phyloP scores from a whole-genome alignment of 2,797 vertebrate species.

The Sebastes iracundus region DNA sequence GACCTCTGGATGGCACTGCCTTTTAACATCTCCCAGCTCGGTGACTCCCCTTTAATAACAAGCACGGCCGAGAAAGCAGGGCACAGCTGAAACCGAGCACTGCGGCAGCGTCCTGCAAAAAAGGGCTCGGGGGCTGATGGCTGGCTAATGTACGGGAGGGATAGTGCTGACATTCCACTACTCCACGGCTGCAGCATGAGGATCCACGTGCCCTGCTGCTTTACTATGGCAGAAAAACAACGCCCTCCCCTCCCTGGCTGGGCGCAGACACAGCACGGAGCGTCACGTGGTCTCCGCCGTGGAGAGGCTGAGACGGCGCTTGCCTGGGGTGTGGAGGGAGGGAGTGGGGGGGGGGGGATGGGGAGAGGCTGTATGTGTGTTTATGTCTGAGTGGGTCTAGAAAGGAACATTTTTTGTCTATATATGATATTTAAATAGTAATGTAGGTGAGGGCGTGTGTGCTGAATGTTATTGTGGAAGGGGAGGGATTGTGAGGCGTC shows the following conservation, averaged over 20 bases:
- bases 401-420: background rate
- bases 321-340: slow-evolving; percentile 55
- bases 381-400: slow-evolving; percentile 35
- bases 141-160: slow-evolving; percentile 36
- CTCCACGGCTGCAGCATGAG: slow-evolving; percentile 79
- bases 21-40: slow-evolving; percentile 29
- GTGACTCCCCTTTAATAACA: slow-evolving; percentile 25
- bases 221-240: slow-evolving; percentile 78
- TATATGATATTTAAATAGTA: background rate
- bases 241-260: slow-evolving; percentile 47
- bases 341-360: slow-evolving; percentile 6
- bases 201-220: slow-evolving; percentile 79
- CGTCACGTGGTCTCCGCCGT: slow-evolving; percentile 70
- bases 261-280: background rate
- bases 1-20: slow-evolving; percentile 70
- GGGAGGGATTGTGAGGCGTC: slow-evolving; percentile 52
- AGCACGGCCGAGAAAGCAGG: slow-evolving; percentile 14
- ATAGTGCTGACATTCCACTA: slow-evolving; percentile 79
- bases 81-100: slow-evolving; percentile 58
- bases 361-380: slow-evolving; percentile 28
- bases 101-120: slow-evolving; percentile 57
- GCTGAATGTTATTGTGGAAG: slow-evolving; percentile 11
- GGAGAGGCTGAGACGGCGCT: slow-evolving; percentile 60
- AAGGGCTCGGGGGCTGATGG: slow-evolving; percentile 42
- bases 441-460: background rate